phyloP scores from a whole-genome alignment of 35 echinoderm and acorn worm species.

The Ophiothrix spiculata region DNA sequence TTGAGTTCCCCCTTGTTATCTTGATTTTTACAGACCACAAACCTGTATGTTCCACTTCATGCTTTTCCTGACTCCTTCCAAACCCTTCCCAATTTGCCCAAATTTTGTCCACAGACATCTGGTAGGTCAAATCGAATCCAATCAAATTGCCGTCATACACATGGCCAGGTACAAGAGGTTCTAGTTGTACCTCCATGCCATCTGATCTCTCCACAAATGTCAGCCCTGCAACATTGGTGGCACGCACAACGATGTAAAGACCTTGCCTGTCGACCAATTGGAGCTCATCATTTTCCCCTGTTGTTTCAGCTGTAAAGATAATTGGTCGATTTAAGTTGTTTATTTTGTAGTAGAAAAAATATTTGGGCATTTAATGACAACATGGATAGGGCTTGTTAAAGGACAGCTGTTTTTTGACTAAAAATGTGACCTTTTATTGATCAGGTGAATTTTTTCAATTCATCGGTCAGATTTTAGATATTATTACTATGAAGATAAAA shows the following conservation, averaged over 20 bases:
- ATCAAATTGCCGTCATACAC: conserved; percentile 28
- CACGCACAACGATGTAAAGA: conserved; percentile 23
- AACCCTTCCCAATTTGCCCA: conserved; percentile 27
- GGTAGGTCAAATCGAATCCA: conserved; percentile 29
- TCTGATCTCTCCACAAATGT: conserved; percentile 5
- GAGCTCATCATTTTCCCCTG: neutral
- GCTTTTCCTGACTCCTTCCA: neutral
- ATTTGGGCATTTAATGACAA: too few species aligned
- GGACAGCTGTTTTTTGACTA: too few species aligned
- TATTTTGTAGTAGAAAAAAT: too few species aligned
- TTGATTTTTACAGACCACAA: too few species aligned
- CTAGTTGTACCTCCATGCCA: conserved; percentile 20
- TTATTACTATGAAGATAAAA: too few species aligned
- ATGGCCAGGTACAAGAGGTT: conserved; percentile 30
- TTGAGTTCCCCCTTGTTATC: too few species aligned
- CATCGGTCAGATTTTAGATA: too few species aligned
- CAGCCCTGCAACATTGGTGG: conserved; percentile 17
- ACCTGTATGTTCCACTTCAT: conserved; percentile 16
- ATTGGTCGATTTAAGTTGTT: too few species aligned
- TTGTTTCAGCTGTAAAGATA: conserved; percentile 18
- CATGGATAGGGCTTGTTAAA: too few species aligned
- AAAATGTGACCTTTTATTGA: too few species aligned
- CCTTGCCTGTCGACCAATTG: conserved; percentile 7
- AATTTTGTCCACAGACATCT: neutral
- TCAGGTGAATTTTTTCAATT: too few species aligned